phyloP scores from a whole-genome alignment of 2,797 vertebrate species.

The Anolis apletophallus region DNA sequence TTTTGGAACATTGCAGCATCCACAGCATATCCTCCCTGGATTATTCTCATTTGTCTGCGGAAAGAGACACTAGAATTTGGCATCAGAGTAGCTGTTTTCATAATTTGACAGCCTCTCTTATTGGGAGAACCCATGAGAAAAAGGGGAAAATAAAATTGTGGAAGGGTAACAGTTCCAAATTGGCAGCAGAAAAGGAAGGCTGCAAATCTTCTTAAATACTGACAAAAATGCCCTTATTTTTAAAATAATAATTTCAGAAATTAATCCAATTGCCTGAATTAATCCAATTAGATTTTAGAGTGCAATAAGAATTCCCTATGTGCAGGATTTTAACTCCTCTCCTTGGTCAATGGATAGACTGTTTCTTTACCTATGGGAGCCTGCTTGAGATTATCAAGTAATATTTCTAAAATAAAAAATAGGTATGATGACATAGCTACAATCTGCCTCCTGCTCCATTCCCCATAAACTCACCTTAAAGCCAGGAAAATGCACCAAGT shows the following conservation, averaged over 20 bases:
- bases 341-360: background rate
- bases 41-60: background rate
- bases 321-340: background rate
- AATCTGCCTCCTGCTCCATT: too few species aligned
- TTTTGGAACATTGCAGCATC: background rate
- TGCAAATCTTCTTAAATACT: background rate
- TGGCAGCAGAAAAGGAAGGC: background rate
- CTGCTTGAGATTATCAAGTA: background rate
- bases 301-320: background rate
- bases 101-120: background rate
- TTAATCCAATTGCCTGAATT: background rate
- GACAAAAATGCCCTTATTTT: background rate
- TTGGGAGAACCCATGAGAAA: background rate
- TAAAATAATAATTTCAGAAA: background rate
- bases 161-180: background rate
- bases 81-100: background rate
- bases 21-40: background rate
- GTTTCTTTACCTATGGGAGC: background rate
- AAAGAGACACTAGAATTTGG: background rate
- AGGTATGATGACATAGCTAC: too few species aligned
- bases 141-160: too few species aligned
- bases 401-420: too few species aligned
- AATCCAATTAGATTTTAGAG: conserved; percentile 3
- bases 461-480: too few species aligned
- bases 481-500: too few species aligned